These are phyloP conservation scores for Allophyes oxyacanthae DNA, from an alignment of 2,888 invertebrate species.

Conservation along the genomic window DNA sequence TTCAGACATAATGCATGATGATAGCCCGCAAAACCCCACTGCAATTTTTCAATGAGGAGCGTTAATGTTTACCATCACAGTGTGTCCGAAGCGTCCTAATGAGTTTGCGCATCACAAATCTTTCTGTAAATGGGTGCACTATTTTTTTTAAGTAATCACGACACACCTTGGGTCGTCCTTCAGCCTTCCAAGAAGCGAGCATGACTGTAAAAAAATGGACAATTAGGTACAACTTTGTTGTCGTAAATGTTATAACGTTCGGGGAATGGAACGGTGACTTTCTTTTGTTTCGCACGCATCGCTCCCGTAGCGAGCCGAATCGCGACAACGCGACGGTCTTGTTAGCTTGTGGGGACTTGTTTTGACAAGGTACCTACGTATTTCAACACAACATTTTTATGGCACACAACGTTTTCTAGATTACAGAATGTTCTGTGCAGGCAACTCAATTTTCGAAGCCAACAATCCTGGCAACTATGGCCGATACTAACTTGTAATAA, in stretches of 20 bases:
- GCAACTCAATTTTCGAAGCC: slow-evolving; percentile 3
- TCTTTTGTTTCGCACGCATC: slow-evolving; percentile 77
- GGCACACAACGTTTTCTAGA: slow-evolving; percentile 41
- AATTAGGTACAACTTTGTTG: slow-evolving; percentile 76
- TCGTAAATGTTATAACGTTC: slow-evolving; percentile 66
- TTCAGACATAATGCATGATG: slow-evolving; percentile 66
- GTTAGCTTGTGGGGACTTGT: slow-evolving; percentile 67
- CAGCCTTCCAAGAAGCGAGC: slow-evolving; percentile 79
- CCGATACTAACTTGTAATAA: slow-evolving; percentile 46
- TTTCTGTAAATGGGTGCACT: slow-evolving; percentile 71
- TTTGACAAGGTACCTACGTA: slow-evolving; percentile 76
- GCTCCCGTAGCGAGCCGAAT: slow-evolving; percentile 75
- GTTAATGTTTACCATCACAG: slow-evolving; percentile 63
- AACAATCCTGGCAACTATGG: not conserved
- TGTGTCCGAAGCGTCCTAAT: slow-evolving; percentile 72
- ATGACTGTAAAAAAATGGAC: slow-evolving; percentile 69
- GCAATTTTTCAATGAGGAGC: slow-evolving; percentile 73
- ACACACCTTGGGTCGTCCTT: slow-evolving; percentile 74
- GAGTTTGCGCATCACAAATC: slow-evolving; percentile 72
- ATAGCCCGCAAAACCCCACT: slow-evolving; percentile 61
- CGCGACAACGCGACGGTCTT: slow-evolving; percentile 65
- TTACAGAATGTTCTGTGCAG: slow-evolving; percentile 31
- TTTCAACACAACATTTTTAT: slow-evolving; percentile 47
- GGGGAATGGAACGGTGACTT: slow-evolving; percentile 69
- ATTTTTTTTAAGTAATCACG: slow-evolving; percentile 69